Conservation (phyloP, 2,888 invertebrate species). For the Chalcis sispes region DNA sequence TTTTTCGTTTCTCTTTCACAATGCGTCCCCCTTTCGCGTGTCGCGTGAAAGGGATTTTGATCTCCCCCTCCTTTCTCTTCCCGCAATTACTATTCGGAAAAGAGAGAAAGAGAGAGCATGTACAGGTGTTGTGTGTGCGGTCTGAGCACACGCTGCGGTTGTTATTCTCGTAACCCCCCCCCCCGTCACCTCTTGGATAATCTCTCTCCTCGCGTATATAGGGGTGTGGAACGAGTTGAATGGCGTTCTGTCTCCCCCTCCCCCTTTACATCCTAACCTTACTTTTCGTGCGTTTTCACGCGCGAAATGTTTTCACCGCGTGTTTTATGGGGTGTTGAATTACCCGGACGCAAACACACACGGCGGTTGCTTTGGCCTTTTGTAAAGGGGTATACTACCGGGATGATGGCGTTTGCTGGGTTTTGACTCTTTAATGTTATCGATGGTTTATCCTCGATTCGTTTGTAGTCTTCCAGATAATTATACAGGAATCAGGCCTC, state of each 20-base stretch:
- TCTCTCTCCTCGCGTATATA: slow-evolving; percentile 5
- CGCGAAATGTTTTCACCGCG: slow-evolving; percentile 21
- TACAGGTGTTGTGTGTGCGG: not conserved
- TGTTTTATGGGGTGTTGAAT: slow-evolving; percentile 47
- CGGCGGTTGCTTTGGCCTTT: not conserved
- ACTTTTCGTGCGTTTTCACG: not conserved
- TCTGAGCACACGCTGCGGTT: not conserved
- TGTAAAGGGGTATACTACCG: not conserved
- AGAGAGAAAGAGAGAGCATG: too few species aligned
- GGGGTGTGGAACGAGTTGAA: not conserved
- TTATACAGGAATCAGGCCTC: too few species aligned
- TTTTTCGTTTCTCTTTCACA: not conserved
- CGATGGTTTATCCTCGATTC: not conserved
- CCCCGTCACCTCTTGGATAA: slow-evolving; percentile 14
- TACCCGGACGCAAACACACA: slow-evolving; percentile 3
- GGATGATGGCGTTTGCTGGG: not conserved
- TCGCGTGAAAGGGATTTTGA: too few species aligned
- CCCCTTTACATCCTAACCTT: too few species aligned
- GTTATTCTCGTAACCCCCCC: slow-evolving; percentile 9
- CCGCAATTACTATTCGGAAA: slow-evolving; percentile 10
- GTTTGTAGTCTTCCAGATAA: too few species aligned
- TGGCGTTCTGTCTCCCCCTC: too few species aligned
- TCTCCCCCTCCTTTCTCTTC: too few species aligned
- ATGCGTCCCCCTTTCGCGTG: too few species aligned
- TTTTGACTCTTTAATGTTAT: slow-evolving; percentile 44